Conservation (phyloP, 1,140 invertebrate genomes). For the Bemisia tabaci region DNA sequence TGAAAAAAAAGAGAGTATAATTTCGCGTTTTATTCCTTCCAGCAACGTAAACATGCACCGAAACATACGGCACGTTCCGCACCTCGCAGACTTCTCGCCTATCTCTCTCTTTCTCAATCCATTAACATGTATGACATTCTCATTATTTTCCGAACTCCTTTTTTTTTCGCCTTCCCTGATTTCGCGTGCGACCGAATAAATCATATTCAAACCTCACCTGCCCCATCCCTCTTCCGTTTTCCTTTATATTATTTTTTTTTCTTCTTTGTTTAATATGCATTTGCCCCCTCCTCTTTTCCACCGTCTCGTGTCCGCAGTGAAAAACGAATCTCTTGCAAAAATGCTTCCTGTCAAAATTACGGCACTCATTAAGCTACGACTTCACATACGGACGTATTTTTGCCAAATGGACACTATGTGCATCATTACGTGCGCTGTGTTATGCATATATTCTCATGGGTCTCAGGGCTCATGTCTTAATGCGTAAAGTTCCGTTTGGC, state of each 20-base stretch:
- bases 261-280: background rate
- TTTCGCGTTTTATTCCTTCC: background rate
- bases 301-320: no score
- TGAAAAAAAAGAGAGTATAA: no score
- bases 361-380: no score
- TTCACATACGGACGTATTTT: no score
- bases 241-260: background rate
- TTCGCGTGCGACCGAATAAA: background rate
- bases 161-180: background rate
- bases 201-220: background rate
- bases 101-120: background rate
- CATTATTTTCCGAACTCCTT: background rate
- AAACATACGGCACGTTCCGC: background rate
- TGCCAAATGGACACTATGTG: no score
- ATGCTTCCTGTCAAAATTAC: no score
- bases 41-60: background rate
- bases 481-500: no score
- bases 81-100: background rate
- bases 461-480: no score
- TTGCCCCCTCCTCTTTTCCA: no score
- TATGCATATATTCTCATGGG: no score
- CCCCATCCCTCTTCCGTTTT: background rate
- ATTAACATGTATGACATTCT: background rate
- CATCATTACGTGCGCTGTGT: no score
- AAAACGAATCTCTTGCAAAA: no score